phyloP scores from a whole-genome alignment of 2,888 invertebrate species.

The Eristalis arbustorum region DNA sequence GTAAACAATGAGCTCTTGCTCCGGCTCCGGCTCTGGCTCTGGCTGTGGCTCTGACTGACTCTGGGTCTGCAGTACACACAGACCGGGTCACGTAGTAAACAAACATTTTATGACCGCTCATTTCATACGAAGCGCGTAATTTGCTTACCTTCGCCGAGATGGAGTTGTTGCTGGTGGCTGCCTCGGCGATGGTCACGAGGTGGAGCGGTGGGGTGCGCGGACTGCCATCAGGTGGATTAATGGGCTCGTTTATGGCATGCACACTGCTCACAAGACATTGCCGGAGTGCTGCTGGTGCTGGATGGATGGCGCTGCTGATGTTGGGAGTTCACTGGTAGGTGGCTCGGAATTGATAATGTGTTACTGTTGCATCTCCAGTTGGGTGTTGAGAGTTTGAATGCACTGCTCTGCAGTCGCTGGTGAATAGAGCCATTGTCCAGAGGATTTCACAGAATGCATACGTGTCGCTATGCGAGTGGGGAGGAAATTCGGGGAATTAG shows the following conservation, averaged over 20 bases:
- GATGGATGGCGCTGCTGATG: not conserved
- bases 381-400: not conserved
- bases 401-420: not conserved
- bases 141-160: slow-evolving; percentile 54
- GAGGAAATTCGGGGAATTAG: no score
- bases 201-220: not conserved
- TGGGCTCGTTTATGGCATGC: slow-evolving; percentile 54
- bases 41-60: not conserved
- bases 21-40: not conserved
- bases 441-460: not conserved
- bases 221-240: slow-evolving; percentile 45
- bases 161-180: slow-evolving; percentile 13
- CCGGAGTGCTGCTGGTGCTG: not conserved
- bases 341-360: slow-evolving; percentile 14
- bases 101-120: slow-evolving; percentile 78
- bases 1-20: slow-evolving; percentile 63
- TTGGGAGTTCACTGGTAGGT: not conserved
- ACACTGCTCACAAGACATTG: not conserved
- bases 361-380: not conserved
- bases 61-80: slow-evolving; percentile 12
- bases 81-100: slow-evolving; percentile 79
- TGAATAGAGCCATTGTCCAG: not conserved
- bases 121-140: slow-evolving; percentile 67
- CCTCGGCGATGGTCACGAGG: not conserved
- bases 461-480: no score